Evolutionary conservation across 2,797 vertebrate genomes (phyloP), one percentile per base, ranked within the genome.

Genomic region (Rhynchotus rufescens): DNA sequence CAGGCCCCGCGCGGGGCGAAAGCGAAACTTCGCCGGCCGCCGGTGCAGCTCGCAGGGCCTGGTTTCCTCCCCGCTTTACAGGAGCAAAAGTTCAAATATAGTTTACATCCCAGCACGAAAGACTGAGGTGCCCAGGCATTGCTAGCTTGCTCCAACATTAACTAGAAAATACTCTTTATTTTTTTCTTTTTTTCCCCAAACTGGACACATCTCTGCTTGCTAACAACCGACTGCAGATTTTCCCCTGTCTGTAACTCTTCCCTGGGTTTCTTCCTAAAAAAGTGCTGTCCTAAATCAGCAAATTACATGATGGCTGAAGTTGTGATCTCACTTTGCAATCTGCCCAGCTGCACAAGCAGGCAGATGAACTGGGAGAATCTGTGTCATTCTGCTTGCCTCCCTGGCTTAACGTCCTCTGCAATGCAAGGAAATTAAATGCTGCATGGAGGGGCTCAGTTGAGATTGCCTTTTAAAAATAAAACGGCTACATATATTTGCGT

Each of bases 51-150:
- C 49, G 40, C 49, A 89, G 73, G 84, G 93, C 92, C 84, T 34
- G 66, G 61, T 77, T 83, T 73, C 62, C 88, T 89, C 83, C 21
- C 21, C 60, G 9, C 94, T 92, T 65, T 84, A 36, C 81, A 76
- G 69, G 84, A 94, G 73, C 82, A 86, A 69, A 93, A 96, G 94
- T 97, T 96, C 96, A 96, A 51, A 92, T 92, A 51, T 26, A 95
- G 95, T 96, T 96, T 96, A 92, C 92, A 85, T 86, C 85, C 88
- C 88, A 87, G 42, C 38, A 67, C 36, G 5, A 80, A 83, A 85
- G 74, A 75, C 74, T 65, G 52, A 95, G 83, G 89, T 93, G 86
- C 74, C 84, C 86, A 69, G 88, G 56, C 78, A 71, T 40, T 6
- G 12, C 86, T 77, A 83, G 74, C 72, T 85, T 76, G 65, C 34